Conservation (phyloP, 2,113 vertebrate genomes). For the Piaya cayana region DNA sequence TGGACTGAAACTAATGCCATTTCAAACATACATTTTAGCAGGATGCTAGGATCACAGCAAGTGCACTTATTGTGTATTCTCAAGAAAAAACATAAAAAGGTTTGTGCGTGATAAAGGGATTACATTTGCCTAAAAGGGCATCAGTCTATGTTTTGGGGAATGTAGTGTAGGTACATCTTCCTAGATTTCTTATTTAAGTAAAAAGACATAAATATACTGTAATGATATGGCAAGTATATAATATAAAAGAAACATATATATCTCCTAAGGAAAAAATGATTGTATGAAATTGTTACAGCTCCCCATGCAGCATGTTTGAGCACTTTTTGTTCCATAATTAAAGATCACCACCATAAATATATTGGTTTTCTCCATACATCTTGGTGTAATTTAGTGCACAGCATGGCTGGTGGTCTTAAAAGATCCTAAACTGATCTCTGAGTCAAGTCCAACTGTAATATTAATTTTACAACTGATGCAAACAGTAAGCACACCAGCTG, state of each 20-base stretch:
- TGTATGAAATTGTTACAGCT: background rate
- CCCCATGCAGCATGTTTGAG: background rate
- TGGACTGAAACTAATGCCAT: background rate
- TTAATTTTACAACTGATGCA: conserved; percentile 11
- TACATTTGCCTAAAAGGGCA: background rate
- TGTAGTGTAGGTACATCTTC: background rate
- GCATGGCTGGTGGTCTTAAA: background rate
- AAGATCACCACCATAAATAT: background rate
- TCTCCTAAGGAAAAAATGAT: background rate
- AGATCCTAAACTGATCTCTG: background rate
- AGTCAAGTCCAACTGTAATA: background rate
- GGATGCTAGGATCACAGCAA: background rate
- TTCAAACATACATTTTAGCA: background rate
- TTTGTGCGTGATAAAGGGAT: background rate
- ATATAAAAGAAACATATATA: background rate
- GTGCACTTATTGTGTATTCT: background rate
- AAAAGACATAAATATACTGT: background rate
- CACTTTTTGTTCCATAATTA: background rate
- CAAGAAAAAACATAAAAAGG: background rate
- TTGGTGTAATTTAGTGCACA: background rate
- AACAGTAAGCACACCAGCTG: conserved; percentile 7
- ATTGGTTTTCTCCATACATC: background rate
- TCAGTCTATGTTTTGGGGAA: background rate
- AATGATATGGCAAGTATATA: background rate
- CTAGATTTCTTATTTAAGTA: background rate